A percentile compares a stretch with the other conserved stretches of the same genome.
Conservation (phyloP, 37 sponge, comb jelly and placozoan genomes). For the Theonella swinhoei region DNA sequence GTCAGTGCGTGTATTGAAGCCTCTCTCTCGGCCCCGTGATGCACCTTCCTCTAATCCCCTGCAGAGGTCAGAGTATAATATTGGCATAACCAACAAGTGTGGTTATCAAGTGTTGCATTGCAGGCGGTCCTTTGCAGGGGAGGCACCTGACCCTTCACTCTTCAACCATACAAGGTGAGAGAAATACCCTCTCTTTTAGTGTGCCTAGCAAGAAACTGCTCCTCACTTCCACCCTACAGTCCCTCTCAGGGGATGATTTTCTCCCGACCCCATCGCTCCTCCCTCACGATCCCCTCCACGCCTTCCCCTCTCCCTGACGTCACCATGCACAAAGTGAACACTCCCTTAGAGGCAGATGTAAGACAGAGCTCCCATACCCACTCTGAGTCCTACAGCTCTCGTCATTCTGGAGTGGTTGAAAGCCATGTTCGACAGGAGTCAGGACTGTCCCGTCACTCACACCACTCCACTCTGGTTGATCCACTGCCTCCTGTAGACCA, state of each 20-base stretch:
- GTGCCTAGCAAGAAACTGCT: too few species aligned
- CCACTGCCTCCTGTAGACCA: background rate
- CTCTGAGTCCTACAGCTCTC: background rate
- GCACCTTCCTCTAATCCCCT: background rate
- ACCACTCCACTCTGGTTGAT: background rate
- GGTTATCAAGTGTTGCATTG: background rate
- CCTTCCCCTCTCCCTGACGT: too few species aligned
- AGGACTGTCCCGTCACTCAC: background rate
- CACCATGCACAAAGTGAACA: too few species aligned
- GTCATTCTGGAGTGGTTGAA: background rate
- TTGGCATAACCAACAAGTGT: background rate
- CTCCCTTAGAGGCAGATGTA: background rate
- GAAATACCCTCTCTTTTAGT: too few species aligned
- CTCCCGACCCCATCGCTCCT: background rate
- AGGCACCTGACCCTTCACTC: background rate
- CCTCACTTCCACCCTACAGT: too few species aligned
- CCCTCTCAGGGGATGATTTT: too few species aligned
- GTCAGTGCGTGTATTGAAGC: background rate
- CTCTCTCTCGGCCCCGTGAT: background rate
- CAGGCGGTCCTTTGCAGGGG: background rate
- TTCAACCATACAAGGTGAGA: background rate
- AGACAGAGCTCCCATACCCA: background rate
- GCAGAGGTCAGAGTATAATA: background rate
- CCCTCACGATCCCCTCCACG: background rate
- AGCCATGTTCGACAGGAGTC: background rate